Conservation (phyloP, 2,888 invertebrate species). For the Arrhopalites spinosus region DNA sequence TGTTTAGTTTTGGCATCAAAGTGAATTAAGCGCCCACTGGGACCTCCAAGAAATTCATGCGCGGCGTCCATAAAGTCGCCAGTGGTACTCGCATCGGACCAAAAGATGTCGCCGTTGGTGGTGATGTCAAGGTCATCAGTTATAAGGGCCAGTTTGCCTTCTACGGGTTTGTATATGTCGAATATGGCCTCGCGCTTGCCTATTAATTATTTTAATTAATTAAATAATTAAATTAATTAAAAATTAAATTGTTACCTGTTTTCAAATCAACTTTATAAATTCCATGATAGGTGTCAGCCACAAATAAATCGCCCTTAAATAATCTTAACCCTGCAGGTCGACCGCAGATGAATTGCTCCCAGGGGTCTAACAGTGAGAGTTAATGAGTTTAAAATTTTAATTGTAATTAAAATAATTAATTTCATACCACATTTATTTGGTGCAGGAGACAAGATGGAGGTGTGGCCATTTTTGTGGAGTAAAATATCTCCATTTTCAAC, state of each 20-base stretch:
- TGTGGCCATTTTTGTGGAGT: background rate
- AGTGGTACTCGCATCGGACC: conserved; percentile 75
- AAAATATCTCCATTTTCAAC: conserved; percentile 22
- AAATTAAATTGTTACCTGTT: conserved; percentile 61
- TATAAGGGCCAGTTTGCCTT: conserved; percentile 68
- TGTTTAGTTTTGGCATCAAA: conserved; percentile 78
- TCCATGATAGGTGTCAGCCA: conserved; percentile 86
- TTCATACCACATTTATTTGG: background rate
- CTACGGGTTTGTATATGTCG: conserved; percentile 64
- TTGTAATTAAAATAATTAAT: no score
- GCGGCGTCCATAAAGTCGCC: conserved; percentile 66
- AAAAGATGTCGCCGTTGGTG: conserved; percentile 83
- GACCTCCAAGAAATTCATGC: background rate
- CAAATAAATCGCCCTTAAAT: conserved; percentile 70
- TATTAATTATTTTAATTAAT: no score
- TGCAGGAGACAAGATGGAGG: background rate
- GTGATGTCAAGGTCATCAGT: conserved; percentile 78
- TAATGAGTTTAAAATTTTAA: no score
- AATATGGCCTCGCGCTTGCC: conserved; percentile 28
- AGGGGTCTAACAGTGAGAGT: conserved; percentile 61
- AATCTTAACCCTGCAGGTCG: conserved; percentile 85
- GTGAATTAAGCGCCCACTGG: conserved; percentile 71
- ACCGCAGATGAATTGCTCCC: conserved; percentile 83
- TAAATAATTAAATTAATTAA: no score
- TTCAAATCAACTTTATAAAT: conserved; percentile 81